These are phyloP conservation scores for Apaloderma vittatum DNA, from an alignment of 2,113 vertebrate genomes.

Conservation along the genomic window DNA sequence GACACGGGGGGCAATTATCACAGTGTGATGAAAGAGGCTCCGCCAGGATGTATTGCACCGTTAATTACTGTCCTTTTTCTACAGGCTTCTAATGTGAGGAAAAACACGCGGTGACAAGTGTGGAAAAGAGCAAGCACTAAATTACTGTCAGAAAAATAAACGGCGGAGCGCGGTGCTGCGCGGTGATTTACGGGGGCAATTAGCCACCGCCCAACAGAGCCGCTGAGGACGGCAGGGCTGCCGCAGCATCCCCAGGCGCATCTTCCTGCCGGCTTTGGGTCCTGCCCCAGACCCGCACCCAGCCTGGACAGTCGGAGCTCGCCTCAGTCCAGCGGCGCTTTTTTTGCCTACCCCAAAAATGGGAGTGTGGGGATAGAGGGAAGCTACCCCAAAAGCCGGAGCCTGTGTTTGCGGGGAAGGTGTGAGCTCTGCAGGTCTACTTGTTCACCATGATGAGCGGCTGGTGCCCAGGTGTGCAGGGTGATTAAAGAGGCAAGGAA, in stretches of 20 bases:
- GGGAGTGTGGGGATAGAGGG: neutral
- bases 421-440: accelerated
- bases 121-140: constrained; percentile 99
- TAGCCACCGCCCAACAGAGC: constrained; percentile 95
- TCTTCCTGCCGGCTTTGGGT: neutral
- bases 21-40: constrained; percentile 98
- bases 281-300: neutral
- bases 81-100: constrained; percentile 99
- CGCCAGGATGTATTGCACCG: constrained; percentile 88
- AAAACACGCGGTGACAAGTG: constrained; percentile 99
- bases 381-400: neutral
- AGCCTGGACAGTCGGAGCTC: neutral
- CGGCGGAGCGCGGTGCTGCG: constrained; percentile 87
- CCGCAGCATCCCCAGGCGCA: neutral
- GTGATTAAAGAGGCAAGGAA: neutral
- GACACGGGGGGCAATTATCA: constrained; percentile 99
- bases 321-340: neutral
- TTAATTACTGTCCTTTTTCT: constrained; percentile 99
- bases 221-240: constrained; percentile 84
- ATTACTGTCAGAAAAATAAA: constrained; percentile 99
- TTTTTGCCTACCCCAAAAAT: neutral
- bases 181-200: constrained; percentile 99
- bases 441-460: neutral
- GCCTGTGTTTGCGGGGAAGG: neutral
- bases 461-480: neutral